Percentiles rank a stretch among this genome's conserved stretches.
phyloP scores from a whole-genome alignment of 2,113 vertebrate species.

The Galeopterus variegatus region DNA sequence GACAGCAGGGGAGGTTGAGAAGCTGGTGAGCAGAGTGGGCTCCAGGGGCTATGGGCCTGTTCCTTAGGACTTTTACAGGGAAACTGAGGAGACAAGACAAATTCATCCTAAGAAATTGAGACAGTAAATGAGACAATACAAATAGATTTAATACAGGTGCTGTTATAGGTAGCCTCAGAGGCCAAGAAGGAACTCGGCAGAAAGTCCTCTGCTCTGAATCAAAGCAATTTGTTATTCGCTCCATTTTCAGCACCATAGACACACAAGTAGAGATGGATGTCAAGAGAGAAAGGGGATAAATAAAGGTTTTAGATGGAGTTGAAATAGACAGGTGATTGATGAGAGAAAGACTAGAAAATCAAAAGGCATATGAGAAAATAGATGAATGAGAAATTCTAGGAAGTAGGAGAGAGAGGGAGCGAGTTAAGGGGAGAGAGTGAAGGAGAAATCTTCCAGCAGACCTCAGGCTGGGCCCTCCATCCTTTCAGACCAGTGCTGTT shows the following conservation, averaged over 20 bases:
- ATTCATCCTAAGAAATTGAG: not conserved
- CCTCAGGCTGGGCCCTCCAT: fast-evolving
- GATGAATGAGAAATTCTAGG: not conserved
- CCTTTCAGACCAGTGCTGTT: not conserved
- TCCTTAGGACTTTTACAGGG: not conserved
- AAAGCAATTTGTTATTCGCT: not conserved
- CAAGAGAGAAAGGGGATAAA: not conserved
- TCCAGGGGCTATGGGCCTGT: not conserved
- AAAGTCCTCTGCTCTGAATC: not conserved
- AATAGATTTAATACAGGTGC: not conserved
- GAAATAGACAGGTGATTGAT: slow-evolving; percentile 47
- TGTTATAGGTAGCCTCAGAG: not conserved
- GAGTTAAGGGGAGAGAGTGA: not conserved
- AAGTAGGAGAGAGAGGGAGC: not conserved
- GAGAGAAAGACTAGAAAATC: slow-evolving; percentile 7
- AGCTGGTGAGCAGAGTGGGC: fast-evolving
- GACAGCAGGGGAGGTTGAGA: not conserved
- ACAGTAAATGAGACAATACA: not conserved
- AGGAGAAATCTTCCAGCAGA: not conserved
- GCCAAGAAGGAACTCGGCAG: not conserved
- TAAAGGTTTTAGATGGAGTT: not conserved
- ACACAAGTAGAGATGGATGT: not conserved
- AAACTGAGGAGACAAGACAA: not conserved
- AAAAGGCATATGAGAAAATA: slow-evolving; percentile 17
- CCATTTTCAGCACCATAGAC: not conserved